These are phyloP conservation scores for Ephestia elutella DNA, from an alignment of 1,140 invertebrate species.

Conservation along the genomic window DNA sequence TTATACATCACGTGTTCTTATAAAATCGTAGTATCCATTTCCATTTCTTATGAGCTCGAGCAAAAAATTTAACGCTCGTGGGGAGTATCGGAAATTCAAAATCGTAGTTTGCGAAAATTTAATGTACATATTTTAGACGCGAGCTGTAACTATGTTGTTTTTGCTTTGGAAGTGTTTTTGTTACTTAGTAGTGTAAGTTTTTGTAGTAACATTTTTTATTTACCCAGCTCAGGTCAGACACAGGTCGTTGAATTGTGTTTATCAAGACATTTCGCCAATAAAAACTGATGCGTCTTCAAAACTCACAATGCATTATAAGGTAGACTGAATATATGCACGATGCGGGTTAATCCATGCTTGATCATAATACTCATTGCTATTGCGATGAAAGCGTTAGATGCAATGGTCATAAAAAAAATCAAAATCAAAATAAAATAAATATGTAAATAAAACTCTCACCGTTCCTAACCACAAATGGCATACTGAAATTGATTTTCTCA, in stretches of 20 bases:
- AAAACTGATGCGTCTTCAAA: not conserved
- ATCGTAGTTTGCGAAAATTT: not conserved
- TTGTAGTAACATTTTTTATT: not conserved
- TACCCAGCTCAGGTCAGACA: not conserved
- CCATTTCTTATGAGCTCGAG: not conserved
- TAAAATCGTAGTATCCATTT: not conserved
- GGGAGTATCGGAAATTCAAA: not conserved
- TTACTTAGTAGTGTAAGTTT: not conserved
- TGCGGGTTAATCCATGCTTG: not conserved
- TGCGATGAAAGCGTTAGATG: no score
- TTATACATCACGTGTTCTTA: not conserved
- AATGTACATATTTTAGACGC: not conserved
- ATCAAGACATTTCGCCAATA: not conserved
- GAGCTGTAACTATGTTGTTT: not conserved
- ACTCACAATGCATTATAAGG: not conserved
- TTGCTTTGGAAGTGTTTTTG: not conserved
- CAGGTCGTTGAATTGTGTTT: not conserved
- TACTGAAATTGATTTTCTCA: no score
- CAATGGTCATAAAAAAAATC: no score
- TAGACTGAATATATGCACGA: not conserved
- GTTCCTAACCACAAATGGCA: no score
- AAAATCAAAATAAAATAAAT: no score
- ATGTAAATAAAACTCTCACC: no score
- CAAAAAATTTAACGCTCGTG: not conserved
- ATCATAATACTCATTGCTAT: no score